Conservation (phyloP, 2,797 vertebrate species). For the Lacerta viridis region DNA sequence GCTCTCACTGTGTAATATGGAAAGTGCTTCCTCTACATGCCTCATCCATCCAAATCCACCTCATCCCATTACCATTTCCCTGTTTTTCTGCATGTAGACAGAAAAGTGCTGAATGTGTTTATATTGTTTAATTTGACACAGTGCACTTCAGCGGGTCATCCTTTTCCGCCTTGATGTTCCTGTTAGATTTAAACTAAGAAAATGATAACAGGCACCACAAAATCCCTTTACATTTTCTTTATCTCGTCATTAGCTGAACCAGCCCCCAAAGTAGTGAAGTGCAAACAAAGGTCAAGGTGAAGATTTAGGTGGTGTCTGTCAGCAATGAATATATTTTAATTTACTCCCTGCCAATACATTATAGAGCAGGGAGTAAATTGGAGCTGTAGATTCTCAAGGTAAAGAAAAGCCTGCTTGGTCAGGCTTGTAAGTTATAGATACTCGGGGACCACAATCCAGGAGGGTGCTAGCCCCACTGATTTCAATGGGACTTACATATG, state of each 20-base stretch:
- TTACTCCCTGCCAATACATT: conserved; percentile 36
- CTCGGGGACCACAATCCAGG: background rate
- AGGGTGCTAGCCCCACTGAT: background rate
- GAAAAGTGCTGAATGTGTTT: background rate
- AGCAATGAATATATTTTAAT: conserved; percentile 45
- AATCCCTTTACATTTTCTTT: background rate
- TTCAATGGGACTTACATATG: background rate
- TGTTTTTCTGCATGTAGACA: too few species aligned
- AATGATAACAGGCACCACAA: background rate
- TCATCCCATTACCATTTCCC: background rate
- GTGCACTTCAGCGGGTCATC: background rate
- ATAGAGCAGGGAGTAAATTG: background rate
- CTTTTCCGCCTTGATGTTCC: background rate
- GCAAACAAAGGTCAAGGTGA: background rate
- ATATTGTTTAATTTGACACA: background rate
- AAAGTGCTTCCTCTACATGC: background rate
- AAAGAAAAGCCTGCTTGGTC: background rate
- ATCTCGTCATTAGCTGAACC: background rate
- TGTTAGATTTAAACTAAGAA: background rate
- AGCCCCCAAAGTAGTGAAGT: conserved; percentile 19
- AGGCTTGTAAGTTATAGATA: background rate
- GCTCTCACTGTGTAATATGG: background rate
- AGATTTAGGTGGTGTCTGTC: conserved; percentile 38
- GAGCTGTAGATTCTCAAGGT: conserved; percentile 38
- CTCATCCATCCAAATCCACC: background rate